Conservation (phyloP, 2,797 vertebrate genomes). For the Lepus oiostolus region DNA sequence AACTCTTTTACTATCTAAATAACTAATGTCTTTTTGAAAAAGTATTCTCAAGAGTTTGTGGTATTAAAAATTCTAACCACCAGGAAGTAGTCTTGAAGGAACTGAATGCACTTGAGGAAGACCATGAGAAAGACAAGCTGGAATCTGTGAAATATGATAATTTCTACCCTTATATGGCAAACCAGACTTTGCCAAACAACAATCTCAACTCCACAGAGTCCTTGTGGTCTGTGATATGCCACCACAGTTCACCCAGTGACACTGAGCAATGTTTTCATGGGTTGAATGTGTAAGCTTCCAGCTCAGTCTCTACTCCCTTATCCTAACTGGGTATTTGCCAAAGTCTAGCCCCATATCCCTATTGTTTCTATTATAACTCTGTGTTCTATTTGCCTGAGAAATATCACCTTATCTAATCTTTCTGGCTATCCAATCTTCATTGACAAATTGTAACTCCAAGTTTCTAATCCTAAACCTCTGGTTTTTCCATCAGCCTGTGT, state of each 20-base stretch:
- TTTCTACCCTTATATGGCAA: conserved; percentile 73
- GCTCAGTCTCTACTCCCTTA: not conserved
- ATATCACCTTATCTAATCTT: not conserved
- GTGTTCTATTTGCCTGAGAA: not conserved
- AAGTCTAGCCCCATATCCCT: not conserved
- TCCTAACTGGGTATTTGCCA: not conserved
- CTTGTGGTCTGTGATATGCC: conserved; percentile 59
- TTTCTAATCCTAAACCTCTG: not conserved
- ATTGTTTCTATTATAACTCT: not conserved
- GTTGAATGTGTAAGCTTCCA: not conserved
- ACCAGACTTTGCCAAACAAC: conserved; percentile 57
- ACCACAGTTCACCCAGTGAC: not conserved
- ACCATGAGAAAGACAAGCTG: conserved; percentile 64
- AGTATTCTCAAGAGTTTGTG: conserved; percentile 57
- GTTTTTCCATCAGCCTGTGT: not conserved
- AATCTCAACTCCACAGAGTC: conserved; percentile 55
- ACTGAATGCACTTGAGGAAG: conserved; percentile 10
- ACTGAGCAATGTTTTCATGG: not conserved
- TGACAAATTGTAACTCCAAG: not conserved
- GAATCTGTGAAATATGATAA: conserved; percentile 66
- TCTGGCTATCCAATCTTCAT: not conserved
- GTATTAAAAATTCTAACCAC: conserved; percentile 1
- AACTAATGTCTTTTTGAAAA: conserved; percentile 25
- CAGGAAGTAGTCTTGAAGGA: conserved; percentile 29
- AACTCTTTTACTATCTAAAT: conserved; percentile 61